Evolutionary conservation across 2,797 vertebrate species (phyloP).

Genomic region (Paguma larvata): DNA sequence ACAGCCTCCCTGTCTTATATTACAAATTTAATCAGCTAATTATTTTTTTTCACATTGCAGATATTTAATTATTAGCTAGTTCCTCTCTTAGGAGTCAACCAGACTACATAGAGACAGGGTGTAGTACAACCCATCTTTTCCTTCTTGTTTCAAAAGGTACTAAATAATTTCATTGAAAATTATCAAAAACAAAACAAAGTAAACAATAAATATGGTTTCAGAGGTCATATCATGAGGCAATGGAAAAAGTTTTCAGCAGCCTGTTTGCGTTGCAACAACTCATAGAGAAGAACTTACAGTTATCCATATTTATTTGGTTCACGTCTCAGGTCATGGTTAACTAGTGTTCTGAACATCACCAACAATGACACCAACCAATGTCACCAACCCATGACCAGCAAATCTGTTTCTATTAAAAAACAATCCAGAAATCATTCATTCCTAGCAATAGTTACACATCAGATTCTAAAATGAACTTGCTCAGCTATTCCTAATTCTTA

Average conservation of each 20-base stretch:
- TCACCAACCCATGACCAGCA: background rate
- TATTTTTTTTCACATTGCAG: conserved; percentile 51
- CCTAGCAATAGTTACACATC: background rate
- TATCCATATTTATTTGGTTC: background rate
- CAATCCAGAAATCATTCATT: background rate
- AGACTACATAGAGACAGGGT: background rate
- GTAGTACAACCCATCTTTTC: background rate
- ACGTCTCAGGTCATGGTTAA: background rate
- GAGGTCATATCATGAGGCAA: background rate
- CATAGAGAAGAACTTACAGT: background rate
- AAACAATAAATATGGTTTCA: background rate
- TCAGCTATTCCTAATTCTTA: background rate
- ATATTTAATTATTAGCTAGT: conserved; percentile 73
- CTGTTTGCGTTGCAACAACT: background rate
- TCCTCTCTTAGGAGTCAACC: conserved; percentile 40
- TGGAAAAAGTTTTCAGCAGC: background rate
- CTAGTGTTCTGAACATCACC: background rate
- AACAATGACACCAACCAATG: background rate
- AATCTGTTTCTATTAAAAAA: background rate
- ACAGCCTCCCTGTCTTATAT: background rate
- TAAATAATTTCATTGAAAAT: conserved; percentile 43
- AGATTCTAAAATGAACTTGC: conserved; percentile 36
- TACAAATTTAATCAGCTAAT: conserved; percentile 66
- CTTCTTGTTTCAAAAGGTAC: background rate
- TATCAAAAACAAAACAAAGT: conserved; percentile 28